A percentile compares a stretch with the other conserved stretches of the same genome.
phyloP scores from a whole-genome alignment of 2,113 vertebrate genomes.

The Xiphophorus couchianus region DNA sequence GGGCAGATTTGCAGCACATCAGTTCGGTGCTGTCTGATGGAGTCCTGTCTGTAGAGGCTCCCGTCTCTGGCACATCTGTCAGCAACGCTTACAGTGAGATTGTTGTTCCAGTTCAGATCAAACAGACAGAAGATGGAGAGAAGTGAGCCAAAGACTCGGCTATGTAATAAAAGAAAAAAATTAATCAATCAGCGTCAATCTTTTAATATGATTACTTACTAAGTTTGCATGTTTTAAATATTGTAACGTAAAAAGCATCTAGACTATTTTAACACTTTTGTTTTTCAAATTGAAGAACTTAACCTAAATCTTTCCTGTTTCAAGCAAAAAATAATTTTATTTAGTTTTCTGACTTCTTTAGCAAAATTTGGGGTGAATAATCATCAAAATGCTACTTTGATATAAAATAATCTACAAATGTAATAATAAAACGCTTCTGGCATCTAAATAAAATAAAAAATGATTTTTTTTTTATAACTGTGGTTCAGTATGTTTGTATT shows the following conservation, averaged over 20 bases:
- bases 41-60: conserved; percentile 72
- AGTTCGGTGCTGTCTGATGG: conserved; percentile 72
- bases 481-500: neutral
- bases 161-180: neutral
- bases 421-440: conserved; percentile 1
- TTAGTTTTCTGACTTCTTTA: conserved; percentile 8
- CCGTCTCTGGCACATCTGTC: conserved; percentile 27
- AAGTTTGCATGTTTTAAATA: conserved; percentile 1
- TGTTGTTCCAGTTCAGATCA: conserved; percentile 73
- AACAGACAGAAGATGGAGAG: conserved; percentile 42
- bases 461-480: neutral
- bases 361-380: neutral
- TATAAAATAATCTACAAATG: conserved; percentile 4
- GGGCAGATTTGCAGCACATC: conserved; percentile 70
- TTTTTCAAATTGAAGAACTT: neutral
- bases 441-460: neutral
- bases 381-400: neutral
- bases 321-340: neutral
- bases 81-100: conserved; percentile 47
- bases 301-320: neutral
- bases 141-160: conserved; percentile 25
- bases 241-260: neutral
- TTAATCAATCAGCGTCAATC: neutral
- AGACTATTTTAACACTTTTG: neutral
- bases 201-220: neutral